A percentile compares a stretch with the other conserved stretches of the same genome.
Evolutionary conservation across 2,797 vertebrate species (phyloP).

Genomic region (Balearica regulorum): DNA sequence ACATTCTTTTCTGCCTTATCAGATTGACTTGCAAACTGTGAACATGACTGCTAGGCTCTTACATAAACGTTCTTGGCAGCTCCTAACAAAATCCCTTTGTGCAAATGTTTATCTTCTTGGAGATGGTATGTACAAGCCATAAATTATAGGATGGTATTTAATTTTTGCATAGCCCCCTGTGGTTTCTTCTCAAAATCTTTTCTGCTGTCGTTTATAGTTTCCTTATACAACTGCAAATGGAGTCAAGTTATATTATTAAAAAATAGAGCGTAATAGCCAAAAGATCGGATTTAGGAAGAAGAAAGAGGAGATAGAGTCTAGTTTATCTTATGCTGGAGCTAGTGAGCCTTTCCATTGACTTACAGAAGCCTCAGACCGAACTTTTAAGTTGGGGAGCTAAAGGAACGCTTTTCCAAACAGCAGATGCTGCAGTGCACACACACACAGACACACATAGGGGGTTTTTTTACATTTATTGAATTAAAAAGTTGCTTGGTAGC

Average conservation of each 20-base stretch:
- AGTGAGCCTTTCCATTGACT: not conserved
- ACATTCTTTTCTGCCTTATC: not conserved
- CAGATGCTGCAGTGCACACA: not conserved
- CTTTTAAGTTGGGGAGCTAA: not conserved
- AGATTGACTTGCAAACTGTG: not conserved
- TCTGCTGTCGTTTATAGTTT: not conserved
- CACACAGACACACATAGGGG: no score
- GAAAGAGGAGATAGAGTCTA: not conserved
- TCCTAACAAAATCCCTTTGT: not conserved
- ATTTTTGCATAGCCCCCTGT: not conserved
- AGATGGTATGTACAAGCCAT: not conserved
- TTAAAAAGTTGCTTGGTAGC: not conserved
- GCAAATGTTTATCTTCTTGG: not conserved
- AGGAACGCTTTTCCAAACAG: not conserved
- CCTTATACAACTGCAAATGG: not conserved
- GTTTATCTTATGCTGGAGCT: not conserved
- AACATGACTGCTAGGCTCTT: not conserved
- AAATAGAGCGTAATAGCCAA: not conserved
- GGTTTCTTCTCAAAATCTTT: not conserved
- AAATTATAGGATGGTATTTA: not conserved
- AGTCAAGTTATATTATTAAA: not conserved
- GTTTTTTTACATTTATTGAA: not conserved
- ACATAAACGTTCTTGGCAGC: not conserved
- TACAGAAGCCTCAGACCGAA: not conserved
- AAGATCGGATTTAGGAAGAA: not conserved